A percentile compares a stretch with the other conserved stretches of the same genome.
Conservation (phyloP, 2,113 vertebrate genomes). For the Pseudorasbora parva region DNA sequence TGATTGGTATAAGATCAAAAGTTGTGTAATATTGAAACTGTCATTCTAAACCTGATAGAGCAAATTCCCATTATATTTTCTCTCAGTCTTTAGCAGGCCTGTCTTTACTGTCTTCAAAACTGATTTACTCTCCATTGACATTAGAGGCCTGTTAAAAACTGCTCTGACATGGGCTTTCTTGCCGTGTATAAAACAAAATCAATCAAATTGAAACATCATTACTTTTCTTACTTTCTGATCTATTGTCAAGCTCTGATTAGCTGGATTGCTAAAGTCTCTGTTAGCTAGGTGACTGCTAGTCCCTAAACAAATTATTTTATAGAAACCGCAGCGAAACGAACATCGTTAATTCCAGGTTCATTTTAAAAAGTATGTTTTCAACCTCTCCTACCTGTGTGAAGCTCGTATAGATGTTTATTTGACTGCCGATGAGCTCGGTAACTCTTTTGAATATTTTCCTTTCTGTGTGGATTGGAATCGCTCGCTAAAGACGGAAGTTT, state of each 20-base stretch:
- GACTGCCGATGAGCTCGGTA: conserved; percentile 27
- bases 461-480: conserved; percentile 47
- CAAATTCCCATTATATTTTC: neutral
- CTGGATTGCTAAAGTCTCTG: conserved; percentile 23
- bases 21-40: neutral
- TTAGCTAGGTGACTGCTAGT: conserved; percentile 21
- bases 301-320: neutral
- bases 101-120: neutral
- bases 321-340: neutral
- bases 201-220: neutral
- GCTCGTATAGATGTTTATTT: conserved; percentile 9
- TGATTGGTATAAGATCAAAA: neutral
- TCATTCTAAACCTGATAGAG: neutral
- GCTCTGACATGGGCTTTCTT: neutral
- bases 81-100: conserved; percentile 12
- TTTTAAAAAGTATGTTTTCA: neutral
- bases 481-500: conserved; percentile 73
- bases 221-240: neutral
- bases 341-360: neutral
- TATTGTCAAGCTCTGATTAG: conserved; percentile 34
- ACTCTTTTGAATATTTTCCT: conserved; percentile 40
- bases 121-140: neutral
- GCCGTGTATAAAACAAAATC: neutral
- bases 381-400: conserved; percentile 31
- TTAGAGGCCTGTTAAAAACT: neutral